Base-by-base conservation (phyloP, 2,888 invertebrate species). In the Catocala nupta region DNA sequence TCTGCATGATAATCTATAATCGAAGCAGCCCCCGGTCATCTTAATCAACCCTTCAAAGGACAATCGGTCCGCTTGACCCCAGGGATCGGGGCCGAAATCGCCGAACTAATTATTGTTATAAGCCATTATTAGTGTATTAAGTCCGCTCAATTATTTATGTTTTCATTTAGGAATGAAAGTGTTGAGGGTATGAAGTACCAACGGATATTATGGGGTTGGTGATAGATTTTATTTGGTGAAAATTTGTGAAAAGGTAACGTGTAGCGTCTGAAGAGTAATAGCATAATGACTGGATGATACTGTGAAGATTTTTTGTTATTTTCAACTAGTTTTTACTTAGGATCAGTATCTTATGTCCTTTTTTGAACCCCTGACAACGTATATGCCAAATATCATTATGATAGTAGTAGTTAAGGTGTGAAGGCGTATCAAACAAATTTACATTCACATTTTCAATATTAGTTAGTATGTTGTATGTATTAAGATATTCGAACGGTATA, bases 31-130 rank as follows among this genome's bases (percentile, higher is more conserved):
- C 79, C 83, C 83, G 92, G 91, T 89, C 92, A 91, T 93, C 93
- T 93, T 92, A 92, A 92, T 92, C 92, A 91, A 90, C 91, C 93
- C 91, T 89, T 90, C 90, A 89, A 90, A 91, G 92, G 91, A 90
- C 93, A 89, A 92, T 91, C 91, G 91, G 84, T 83, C 83, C 81
- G 82, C 87, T 90, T 90, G 90, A 91, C 91, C 91, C 81, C 45
- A 73, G 86, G 88, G 84, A 81, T 80, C 62, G 78, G 63, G 72
- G 72, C 66, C 82, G 77, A 80, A 84, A 86, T 86, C 82, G 81
- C 81, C 85, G 79, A 90, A 89, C 90, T 92, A 91, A 92, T 92
- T 91, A 92, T 92, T 92, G 88, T 91, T 90, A 90, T 90, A 88
- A 83, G 77, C 85, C 84, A 89, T 91, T 91, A 92, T 91, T 91